phyloP scores from a whole-genome alignment of 1,140 invertebrate species.

The Meloidogyne exigua region DNA sequence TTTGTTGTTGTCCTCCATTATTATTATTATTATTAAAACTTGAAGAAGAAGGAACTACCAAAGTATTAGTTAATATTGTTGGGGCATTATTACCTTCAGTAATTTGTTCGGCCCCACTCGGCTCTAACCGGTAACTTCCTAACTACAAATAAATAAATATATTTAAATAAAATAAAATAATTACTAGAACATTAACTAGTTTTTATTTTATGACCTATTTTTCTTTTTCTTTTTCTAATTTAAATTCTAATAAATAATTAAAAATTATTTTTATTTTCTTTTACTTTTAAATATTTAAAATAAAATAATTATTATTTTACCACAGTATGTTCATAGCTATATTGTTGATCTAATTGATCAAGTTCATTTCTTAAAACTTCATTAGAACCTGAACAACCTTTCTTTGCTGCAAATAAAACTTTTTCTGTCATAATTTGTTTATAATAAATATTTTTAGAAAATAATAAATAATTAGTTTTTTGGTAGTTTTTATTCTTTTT shows the following conservation, averaged over 20 bases:
- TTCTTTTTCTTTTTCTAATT: background rate
- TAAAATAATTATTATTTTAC: constrained; percentile 29
- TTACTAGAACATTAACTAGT: background rate
- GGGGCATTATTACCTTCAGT: constrained; percentile 14
- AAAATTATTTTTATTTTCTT: constrained; percentile 1
- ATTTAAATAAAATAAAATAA: background rate
- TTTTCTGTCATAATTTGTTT: constrained; percentile 5
- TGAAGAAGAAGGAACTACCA: background rate
- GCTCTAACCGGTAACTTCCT: constrained; percentile 51
- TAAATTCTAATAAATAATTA: background rate
- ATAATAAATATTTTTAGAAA: background rate
- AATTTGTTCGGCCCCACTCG: constrained; percentile 37
- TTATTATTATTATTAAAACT: background rate
- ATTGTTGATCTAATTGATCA: constrained; percentile 46
- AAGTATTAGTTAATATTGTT: background rate
- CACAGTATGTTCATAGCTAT: constrained; percentile 55
- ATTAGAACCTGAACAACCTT: background rate
- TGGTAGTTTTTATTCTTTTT: background rate
- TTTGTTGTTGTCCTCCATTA: background rate
- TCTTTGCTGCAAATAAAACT: background rate
- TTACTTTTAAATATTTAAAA: too few relatives aligned
- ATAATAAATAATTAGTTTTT: background rate
- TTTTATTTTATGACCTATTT: constrained; percentile 1
- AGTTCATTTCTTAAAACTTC: constrained; percentile 50
- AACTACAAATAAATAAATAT: constrained; percentile 27